Evolutionary conservation across 2,113 vertebrate genomes (phyloP), one percentile per base, ranked within the genome.

Genomic region (Pogona vitticeps): DNA sequence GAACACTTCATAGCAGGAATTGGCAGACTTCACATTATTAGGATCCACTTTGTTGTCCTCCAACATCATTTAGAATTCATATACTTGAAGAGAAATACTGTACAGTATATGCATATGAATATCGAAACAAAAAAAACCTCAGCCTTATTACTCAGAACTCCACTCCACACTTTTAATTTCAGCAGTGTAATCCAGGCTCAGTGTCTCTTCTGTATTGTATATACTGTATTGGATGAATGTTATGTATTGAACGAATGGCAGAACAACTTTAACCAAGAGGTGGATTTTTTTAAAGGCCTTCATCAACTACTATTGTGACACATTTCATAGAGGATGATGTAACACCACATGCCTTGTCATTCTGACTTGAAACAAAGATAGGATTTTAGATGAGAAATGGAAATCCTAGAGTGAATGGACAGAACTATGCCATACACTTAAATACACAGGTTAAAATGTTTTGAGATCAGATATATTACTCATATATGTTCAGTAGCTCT

Each of bases 301-400:
- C 71, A 85, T 67, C 70, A 87, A 81, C 76, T 3, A 31, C 21
- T 31, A 52, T 81, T 87, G 79, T 82, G 61, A 73, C 80, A 42
- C 23, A 65, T 12, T 17, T 65, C 40, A 33, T 46, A 13, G 36
- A 76, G 65, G 40, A 56, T 75, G 59, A 81, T 75, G 21, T 65
- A 72, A 46, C 42, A 31, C 36, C n/a, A 68, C 33, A 59, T 63
- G 31, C 26, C 36, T 42, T 78, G 63, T 76, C 36, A 59, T 79
- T 33, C n/a, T 81, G 33, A 33, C 23, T 18, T 75, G 36, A 82
- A 76, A 72, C 20, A 61, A 79, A 86, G 67, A 58, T 76, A 86
- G 31, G 56, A 4, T 86, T 86, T 86, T 7, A 81, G 13, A 20
- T 26, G 14, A 80, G 26, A 80, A 81, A 63, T 33, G 46, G 58